phyloP scores from a whole-genome alignment of 2,888 invertebrate species.

The Meganola albula region DNA sequence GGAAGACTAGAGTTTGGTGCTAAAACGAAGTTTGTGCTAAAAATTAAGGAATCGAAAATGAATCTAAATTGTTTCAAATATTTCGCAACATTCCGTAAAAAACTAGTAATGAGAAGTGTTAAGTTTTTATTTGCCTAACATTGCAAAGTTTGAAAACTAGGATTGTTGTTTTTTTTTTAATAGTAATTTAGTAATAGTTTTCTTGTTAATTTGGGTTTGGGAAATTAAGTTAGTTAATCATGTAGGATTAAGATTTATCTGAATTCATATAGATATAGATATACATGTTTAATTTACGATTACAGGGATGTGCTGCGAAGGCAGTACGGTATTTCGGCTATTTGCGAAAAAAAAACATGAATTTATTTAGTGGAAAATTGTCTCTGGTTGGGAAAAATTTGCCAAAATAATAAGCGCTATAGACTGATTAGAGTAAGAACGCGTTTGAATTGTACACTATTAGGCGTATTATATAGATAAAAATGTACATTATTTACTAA shows the following conservation, averaged over 20 bases:
- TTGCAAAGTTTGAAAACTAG: conserved; percentile 66
- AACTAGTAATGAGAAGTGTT: conserved; percentile 48
- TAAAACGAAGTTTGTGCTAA: conserved; percentile 62
- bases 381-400: conserved; percentile 48
- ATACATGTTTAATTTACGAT: conserved; percentile 68
- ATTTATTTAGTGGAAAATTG: conserved; percentile 55
- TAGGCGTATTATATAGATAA: conserved; percentile 74
- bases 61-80: conserved; percentile 41
- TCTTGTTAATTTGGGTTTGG: conserved; percentile 77
- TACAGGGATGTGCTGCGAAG: conserved; percentile 76
- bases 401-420: conserved; percentile 77
- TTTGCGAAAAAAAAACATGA: conserved; percentile 41
- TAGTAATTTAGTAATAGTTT: conserved; percentile 66
- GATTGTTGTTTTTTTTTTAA: conserved; percentile 73
- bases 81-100: conserved; percentile 70
- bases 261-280: conserved; percentile 70
- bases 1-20: conserved; percentile 77
- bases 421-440: conserved; percentile 77
- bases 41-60: conserved; percentile 39
- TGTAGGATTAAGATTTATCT: conserved; percentile 72
- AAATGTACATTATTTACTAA: conserved; percentile 70
- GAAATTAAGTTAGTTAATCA: conserved; percentile 72
- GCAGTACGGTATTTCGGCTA: conserved; percentile 59
- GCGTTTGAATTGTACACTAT: conserved; percentile 74
- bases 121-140: conserved; percentile 73